phyloP scores from a whole-genome alignment of 2,113 vertebrate genomes.

The Lepus timidus region DNA sequence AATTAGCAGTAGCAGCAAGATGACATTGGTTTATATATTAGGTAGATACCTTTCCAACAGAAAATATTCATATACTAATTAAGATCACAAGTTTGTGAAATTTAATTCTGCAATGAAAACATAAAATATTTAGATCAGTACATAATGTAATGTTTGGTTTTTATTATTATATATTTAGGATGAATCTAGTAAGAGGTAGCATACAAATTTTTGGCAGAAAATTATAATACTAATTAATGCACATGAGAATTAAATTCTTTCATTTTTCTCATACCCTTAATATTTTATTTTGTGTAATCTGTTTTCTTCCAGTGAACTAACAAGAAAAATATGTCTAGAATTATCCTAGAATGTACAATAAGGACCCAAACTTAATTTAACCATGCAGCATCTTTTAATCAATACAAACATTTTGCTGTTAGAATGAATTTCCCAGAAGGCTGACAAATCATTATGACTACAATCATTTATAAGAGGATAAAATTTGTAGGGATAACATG shows the following conservation, averaged over 20 bases:
- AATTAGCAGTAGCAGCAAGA: too few relatives aligned
- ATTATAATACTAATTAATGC: neutral
- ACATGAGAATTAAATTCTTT: constrained; percentile 24
- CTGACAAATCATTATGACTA: neutral
- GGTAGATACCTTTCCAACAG: neutral
- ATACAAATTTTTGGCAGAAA: neutral
- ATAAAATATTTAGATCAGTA: neutral
- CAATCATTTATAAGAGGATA: constrained; percentile 1
- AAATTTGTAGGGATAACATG: neutral
- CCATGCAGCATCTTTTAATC: neutral
- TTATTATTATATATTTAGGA: constrained; percentile 6
- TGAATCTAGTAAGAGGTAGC: neutral
- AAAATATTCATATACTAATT: constrained; percentile 27
- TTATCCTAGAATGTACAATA: constrained; percentile 26
- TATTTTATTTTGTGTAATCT: neutral
- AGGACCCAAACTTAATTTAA: constrained; percentile 48
- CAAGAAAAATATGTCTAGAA: neutral
- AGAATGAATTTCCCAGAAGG: constrained; percentile 33
- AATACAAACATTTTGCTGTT: neutral
- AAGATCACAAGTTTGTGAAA: neutral
- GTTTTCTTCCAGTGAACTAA: neutral
- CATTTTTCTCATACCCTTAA: constrained; percentile 11
- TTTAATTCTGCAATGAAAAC: neutral
- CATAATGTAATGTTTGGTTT: neutral
- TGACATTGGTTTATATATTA: neutral